Conservation (phyloP, 2,113 vertebrate genomes). For the Galbula dea region DNA sequence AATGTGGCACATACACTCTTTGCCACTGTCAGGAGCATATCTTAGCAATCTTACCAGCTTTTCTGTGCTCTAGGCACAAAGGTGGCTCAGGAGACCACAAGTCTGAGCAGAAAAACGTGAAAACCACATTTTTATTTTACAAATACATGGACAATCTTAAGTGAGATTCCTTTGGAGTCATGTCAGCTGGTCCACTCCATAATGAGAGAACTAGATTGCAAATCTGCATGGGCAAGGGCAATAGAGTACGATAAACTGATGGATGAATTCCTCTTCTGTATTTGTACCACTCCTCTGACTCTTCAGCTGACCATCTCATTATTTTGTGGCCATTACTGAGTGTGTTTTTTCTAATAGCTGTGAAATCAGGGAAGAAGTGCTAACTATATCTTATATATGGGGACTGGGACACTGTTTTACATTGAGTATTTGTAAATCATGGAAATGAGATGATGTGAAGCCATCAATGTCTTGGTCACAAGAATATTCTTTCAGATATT, state of each 20-base stretch:
- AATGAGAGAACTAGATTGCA: neutral
- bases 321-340: neutral
- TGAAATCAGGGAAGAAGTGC: neutral
- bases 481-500: neutral
- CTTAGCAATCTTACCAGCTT: neutral
- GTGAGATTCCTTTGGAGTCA: neutral
- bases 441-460: too few species aligned
- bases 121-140: neutral
- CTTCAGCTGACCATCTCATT: neutral
- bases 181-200: neutral
- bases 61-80: neutral
- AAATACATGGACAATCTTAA: neutral
- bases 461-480: neutral
- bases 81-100: neutral
- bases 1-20: neutral
- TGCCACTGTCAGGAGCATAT: neutral
- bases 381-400: neutral
- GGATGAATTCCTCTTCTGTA: neutral
- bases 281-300: neutral
- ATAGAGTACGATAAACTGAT: rapidly evolving
- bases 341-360: neutral
- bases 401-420: neutral
- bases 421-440: neutral
- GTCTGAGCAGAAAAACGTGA: neutral
- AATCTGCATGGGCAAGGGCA: neutral